Percentiles rank a stretch among this genome's conserved stretches.
These are phyloP conservation scores for Tautogolabrus adspersus DNA, from an alignment of 2,113 vertebrate species.

Conservation along the genomic window DNA sequence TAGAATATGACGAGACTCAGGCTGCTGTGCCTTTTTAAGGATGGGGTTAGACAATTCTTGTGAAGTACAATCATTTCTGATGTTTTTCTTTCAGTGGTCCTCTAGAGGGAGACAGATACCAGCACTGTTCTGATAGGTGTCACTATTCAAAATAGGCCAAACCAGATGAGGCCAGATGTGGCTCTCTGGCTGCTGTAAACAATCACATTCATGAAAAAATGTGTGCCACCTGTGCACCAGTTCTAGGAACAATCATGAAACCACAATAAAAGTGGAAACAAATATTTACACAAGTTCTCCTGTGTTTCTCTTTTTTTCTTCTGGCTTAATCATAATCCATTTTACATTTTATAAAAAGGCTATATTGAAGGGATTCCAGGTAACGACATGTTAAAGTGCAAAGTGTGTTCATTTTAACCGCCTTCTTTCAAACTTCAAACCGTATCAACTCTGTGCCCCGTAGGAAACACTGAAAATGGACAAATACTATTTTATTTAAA, in stretches of 20 bases:
- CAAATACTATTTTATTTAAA: too few species aligned
- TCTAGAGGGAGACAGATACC: constrained; percentile 67
- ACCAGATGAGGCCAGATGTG: constrained; percentile 8
- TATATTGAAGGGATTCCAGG: too few species aligned
- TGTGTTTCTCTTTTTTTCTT: background rate
- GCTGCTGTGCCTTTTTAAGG: constrained; percentile 70
- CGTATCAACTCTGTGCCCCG: too few species aligned
- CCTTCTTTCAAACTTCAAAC: too few species aligned
- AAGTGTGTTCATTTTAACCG: too few species aligned
- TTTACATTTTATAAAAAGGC: background rate
- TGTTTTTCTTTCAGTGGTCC: constrained; percentile 46
- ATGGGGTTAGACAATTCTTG: constrained; percentile 60
- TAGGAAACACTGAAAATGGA: too few species aligned
- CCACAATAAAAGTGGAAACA: constrained; percentile 70
- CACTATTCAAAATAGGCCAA: constrained; percentile 20
- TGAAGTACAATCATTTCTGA: constrained; percentile 83
- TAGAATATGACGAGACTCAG: constrained; percentile 23
- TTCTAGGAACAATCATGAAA: constrained; percentile 50
- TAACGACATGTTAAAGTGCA: too few species aligned
- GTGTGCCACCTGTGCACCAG: constrained; percentile 54
- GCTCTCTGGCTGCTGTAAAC: constrained; percentile 51
- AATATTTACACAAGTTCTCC: constrained; percentile 36
- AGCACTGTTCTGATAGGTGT: constrained; percentile 54
- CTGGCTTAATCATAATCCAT: background rate
- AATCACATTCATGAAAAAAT: constrained; percentile 51